phyloP scores from a whole-genome alignment of 2,113 vertebrate species.

The Hirundichthys speculiger region DNA sequence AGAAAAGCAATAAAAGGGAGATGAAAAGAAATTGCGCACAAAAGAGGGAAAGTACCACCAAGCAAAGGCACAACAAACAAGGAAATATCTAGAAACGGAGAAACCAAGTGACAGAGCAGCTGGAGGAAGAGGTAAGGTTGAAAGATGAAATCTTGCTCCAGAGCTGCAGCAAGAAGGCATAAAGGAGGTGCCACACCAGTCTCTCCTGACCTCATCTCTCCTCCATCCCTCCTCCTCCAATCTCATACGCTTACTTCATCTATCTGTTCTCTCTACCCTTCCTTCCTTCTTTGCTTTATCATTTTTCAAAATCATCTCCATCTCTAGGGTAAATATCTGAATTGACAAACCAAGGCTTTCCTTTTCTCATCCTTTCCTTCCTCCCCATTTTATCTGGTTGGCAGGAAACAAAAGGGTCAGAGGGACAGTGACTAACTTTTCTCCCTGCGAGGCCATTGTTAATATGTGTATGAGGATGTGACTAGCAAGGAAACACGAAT shows the following conservation, averaged over 20 bases:
- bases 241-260: conserved; percentile 10
- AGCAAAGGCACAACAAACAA: conserved; percentile 27
- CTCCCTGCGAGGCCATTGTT: conserved; percentile 65
- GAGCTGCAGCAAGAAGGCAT: conserved; percentile 34
- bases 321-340: conserved; percentile 8
- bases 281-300: conserved; percentile 51
- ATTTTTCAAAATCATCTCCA: conserved; percentile 34
- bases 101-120: conserved; percentile 13
- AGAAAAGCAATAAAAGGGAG: conserved; percentile 17
- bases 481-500: neutral
- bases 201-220: conserved; percentile 15
- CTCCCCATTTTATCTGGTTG: conserved; percentile 28
- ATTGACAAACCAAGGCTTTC: conserved; percentile 34
- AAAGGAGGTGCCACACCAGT: conserved; percentile 16
- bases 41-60: conserved; percentile 31
- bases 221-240: conserved; percentile 6
- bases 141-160: conserved; percentile 51
- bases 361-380: conserved; percentile 26
- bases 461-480: conserved; percentile 40
- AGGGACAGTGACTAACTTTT: conserved; percentile 58
- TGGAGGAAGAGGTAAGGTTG: conserved; percentile 23
- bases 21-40: conserved; percentile 46
- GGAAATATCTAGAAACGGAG: conserved; percentile 16
- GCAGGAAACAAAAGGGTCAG: conserved; percentile 66
- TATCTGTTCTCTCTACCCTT: conserved; percentile 37